These are phyloP conservation scores for Pseudoips prasinana DNA, from an alignment of 2,888 invertebrate genomes.

Conservation along the genomic window DNA sequence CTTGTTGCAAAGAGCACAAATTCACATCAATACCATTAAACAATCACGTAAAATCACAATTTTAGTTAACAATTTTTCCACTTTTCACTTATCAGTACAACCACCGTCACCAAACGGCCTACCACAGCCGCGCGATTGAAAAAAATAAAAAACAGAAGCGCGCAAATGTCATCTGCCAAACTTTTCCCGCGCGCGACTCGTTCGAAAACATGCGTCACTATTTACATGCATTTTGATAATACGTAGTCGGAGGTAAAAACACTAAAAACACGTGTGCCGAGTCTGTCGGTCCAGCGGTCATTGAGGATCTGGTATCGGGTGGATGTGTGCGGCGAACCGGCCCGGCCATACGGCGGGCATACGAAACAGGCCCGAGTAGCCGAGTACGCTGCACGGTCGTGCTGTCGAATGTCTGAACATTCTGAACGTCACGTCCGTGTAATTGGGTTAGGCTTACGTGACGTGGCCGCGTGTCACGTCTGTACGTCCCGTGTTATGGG, in stretches of 20 bases:
- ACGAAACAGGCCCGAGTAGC: conserved; percentile 64
- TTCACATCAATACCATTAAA: conserved; percentile 22
- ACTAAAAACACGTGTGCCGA: conserved; percentile 81
- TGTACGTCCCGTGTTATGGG: conserved; percentile 45
- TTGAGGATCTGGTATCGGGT: conserved; percentile 77
- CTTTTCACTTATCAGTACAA: conserved; percentile 32
- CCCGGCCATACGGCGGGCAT: conserved; percentile 70
- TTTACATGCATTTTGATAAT: conserved; percentile 70
- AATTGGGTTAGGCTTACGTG: conserved; percentile 81
- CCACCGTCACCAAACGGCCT: conserved; percentile 30
- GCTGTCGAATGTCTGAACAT: conserved; percentile 67
- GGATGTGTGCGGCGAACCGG: conserved; percentile 74
- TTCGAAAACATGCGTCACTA: conserved; percentile 54
- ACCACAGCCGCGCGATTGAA: conserved; percentile 29
- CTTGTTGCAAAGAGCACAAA: conserved; percentile 22
- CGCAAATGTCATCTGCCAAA: conserved; percentile 55
- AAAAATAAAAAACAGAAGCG: conserved; percentile 45
- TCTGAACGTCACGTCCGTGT: conserved; percentile 71
- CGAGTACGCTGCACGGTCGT: conserved; percentile 43
- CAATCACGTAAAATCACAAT: conserved; percentile 19
- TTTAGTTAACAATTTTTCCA: conserved; percentile 15
- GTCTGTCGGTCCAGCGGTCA: conserved; percentile 85
- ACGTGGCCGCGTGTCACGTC: conserved; percentile 65
- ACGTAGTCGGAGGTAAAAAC: conserved; percentile 40
- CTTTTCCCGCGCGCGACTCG: conserved; percentile 60